Percentiles rank a stretch among this genome's conserved stretches.
Conservation (phyloP, 2,113 vertebrate species). For the Zapornia atra region DNA sequence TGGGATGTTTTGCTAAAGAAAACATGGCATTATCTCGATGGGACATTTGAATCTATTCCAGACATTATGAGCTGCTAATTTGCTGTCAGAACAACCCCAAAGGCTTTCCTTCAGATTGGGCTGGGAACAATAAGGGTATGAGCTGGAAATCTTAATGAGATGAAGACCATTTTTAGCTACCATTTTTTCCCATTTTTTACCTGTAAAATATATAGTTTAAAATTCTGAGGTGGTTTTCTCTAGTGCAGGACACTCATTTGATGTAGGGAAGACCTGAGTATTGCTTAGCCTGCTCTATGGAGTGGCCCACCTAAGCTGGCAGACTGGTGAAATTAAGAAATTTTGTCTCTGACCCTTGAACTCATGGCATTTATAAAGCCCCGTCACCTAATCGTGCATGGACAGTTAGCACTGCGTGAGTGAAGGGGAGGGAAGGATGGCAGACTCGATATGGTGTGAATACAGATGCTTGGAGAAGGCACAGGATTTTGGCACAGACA, state of each 20-base stretch:
- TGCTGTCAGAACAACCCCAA: slow-evolving; percentile 22
- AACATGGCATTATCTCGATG: neutral
- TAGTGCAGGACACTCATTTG: neutral
- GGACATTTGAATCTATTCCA: slow-evolving; percentile 22
- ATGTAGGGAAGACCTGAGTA: neutral
- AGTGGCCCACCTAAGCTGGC: neutral
- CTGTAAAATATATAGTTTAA: neutral
- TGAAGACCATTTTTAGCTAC: neutral
- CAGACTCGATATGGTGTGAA: neutral
- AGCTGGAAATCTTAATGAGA: slow-evolving; percentile 12
- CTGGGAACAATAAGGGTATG: neutral
- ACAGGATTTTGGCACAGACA: neutral
- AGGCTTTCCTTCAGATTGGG: neutral
- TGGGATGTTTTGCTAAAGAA: neutral
- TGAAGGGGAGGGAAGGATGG: neutral
- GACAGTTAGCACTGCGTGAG: neutral
- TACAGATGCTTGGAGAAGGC: neutral
- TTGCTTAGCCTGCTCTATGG: neutral
- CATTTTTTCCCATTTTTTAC: neutral
- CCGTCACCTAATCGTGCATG: accelerated
- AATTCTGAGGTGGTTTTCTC: neutral
- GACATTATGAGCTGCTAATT: slow-evolving; percentile 34
- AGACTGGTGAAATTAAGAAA: neutral
- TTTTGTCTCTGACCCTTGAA: neutral
- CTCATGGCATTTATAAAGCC: neutral